Evolutionary conservation across 2,888 invertebrate species (phyloP), one percentile per base, ranked within the genome.

Genomic region (Cryptophagus acutangulus): DNA sequence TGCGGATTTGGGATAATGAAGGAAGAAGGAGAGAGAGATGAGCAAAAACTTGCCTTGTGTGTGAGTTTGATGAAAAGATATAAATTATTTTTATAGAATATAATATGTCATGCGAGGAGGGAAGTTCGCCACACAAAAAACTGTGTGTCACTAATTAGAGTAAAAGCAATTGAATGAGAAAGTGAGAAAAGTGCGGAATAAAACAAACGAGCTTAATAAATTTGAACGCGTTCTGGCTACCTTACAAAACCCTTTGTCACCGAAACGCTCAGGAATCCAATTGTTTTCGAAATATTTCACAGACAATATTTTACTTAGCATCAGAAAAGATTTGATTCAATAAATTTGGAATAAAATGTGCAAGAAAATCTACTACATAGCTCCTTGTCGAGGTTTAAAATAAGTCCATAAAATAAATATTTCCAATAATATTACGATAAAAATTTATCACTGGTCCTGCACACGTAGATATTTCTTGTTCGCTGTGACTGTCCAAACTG

Each of bases 201-300:
- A 43, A 41, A 47, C 41, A 34, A 48, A 45, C 36, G 37, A 43
- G 40, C 34, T 46, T 39, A 41, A 44, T 46, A 41, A 46, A 46
- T 46, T 44, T 44, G 38, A 20, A 33, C 38, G 42, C 42, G 40
- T 42, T 40, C 44, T 42, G 43, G 44, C 42, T 49, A 43, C 40
- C 40, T 41, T 44, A 44, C 38, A 46, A 49, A 49, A 44, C 46
- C 41, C 43, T 49, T 45, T 46, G 45, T 49, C 46, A 45, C 39
- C 33, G n/a, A n/a, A 33, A 36, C 33, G 28, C 38, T 45, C 40
- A 41, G 41, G 35, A 37, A 41, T 39, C 42, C 40, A 49, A 41
- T 43, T 49, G 45, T 42, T 42, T 45, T 43, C 44, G 43, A 46
- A 48, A 45, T 48, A 48, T 45, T 46, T 45, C 38, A 35, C 43